Base-by-base conservation (phyloP, 2,797 vertebrate species). In the Eulemur coronatus region DNA sequence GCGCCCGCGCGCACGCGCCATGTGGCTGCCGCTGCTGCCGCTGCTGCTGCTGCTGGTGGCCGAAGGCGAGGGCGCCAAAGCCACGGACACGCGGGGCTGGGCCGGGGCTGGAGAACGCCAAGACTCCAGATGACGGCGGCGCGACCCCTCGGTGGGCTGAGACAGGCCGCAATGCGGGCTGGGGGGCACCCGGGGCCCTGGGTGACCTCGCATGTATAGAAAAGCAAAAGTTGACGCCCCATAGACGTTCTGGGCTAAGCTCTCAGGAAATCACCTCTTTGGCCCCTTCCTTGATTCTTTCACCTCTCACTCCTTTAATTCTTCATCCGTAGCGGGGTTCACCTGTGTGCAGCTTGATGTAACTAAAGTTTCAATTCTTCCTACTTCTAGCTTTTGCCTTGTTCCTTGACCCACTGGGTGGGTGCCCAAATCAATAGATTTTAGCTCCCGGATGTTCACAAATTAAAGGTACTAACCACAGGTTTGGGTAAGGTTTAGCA, bases 141-240 rank as follows among this genome's bases (percentile, higher is more conserved):
- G 3, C 1, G 7, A 35, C 7, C 11, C 24, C 6, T 24, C 0
- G 30, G 6, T 14, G 67, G 63, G 20, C 50, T 35, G 20, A 33
- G 61, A 38, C 2, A 0, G 1, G 30, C 35, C 4, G 0, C 46
- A 1, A 13, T 0, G 55, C 28, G 10, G 46, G 8, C 3, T 28
- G 28, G 35, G 3, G 57, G 13, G 8, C 80, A 22, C 17, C 22
- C 14, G 5, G n/a, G 5, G 69, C 26, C 28, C 55, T 10, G 6
- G 52, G 52, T 5, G 38, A 61, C 76, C 55, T 7, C n/a, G 6
- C 24, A 30, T 7, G 35, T 59, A 15, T 20, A 67, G 63, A n/a
- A 57, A 76, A 81, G 50, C 57, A 33, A 46, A 70, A 46, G 41
- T 35, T 75, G 26, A 80, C 84, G 73, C 43, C 41, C 30, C 17